Evolutionary conservation across 2,888 invertebrate species (phyloP), one percentile per base, ranked within the genome.

Genomic region (Scaptomyza cyrtandrae): DNA sequence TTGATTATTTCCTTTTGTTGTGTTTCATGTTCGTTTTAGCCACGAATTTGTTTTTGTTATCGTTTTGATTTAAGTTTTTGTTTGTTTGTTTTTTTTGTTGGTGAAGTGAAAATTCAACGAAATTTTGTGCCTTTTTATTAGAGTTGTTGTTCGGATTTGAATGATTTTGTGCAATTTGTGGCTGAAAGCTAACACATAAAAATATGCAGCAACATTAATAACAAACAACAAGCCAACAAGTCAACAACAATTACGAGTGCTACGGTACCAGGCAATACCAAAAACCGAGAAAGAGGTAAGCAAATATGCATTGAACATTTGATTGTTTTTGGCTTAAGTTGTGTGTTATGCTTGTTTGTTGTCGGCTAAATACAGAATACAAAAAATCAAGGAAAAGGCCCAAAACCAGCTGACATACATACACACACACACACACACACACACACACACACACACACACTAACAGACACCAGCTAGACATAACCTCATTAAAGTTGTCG

Each of bases 401-500:
- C n/a, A 39, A 60, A 54, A 59, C 68, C 80, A 78, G 70, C 68
- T 73, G 83, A 60, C 64, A 76, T 44, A 71, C 61, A 66, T 60
- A 53, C 50, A 56, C n/a, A 35, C 56, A 56, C 46, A 71, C n/a
- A 55, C n/a, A 61, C 58, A 56, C 43, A 48, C n/a, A 54, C 39
- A 74, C 46, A 58, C 55, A 70, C 67, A n/a, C n/a, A 35, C 56
- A 56, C 46, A 71, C n/a, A 55, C n/a, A 61, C 58, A 56, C 43
- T 45, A 13, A 54, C 39, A 74, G 43, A 58, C 55, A 70, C 67
- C 46, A 81, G 62, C 79, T 79, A 74, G 86, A 72, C 67, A 85
- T 80, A 87, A 87, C 85, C 83, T 81, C 87, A 85, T 83, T 83
- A 81, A 87, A 87, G 75, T 82, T 85, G 86, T 85, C 76, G 85